Percentiles rank a stretch among this genome's conserved stretches.
Evolutionary conservation across 2,888 invertebrate species (phyloP).

Genomic region (Anoncus sp.): DNA sequence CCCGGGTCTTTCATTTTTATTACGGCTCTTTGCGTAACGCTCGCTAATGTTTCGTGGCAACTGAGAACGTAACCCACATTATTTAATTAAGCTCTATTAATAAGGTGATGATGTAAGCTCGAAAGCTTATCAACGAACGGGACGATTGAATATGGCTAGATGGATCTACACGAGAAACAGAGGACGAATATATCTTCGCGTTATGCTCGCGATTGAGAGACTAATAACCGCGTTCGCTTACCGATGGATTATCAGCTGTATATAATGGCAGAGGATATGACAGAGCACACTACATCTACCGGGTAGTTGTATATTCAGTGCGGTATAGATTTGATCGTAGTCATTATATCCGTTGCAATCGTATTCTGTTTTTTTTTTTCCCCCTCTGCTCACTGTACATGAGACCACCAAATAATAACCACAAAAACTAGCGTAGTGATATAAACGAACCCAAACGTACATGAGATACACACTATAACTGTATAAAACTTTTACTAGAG

Average conservation of each 20-base stretch:
- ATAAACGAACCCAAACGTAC: neutral
- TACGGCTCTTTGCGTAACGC: slow-evolving; percentile 66
- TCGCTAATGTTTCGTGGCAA: slow-evolving; percentile 61
- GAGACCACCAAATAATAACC: slow-evolving; percentile 6
- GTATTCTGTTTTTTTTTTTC: neutral
- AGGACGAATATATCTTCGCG: too few species aligned
- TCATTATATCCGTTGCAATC: neutral
- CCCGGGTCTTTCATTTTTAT: slow-evolving; percentile 39
- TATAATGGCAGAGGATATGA: neutral
- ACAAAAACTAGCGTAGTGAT: slow-evolving; percentile 5
- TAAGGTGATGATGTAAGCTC: slow-evolving; percentile 70
- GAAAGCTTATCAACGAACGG: slow-evolving; percentile 47
- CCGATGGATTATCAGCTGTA: neutral
- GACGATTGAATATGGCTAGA: slow-evolving; percentile 17
- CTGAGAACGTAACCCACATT: slow-evolving; percentile 71
- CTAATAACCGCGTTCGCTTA: neutral
- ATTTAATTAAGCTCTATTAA: slow-evolving; percentile 75
- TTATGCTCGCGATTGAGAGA: neutral
- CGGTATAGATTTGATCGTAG: neutral
- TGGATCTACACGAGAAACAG: neutral
- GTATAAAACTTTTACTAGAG: slow-evolving; percentile 28
- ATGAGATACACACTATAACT: neutral
- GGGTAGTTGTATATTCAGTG: neutral
- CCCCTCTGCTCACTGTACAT: neutral
- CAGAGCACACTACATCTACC: neutral